Base-by-base conservation (phyloP, 2,888 invertebrate species). In the Nomada goodeniana region DNA sequence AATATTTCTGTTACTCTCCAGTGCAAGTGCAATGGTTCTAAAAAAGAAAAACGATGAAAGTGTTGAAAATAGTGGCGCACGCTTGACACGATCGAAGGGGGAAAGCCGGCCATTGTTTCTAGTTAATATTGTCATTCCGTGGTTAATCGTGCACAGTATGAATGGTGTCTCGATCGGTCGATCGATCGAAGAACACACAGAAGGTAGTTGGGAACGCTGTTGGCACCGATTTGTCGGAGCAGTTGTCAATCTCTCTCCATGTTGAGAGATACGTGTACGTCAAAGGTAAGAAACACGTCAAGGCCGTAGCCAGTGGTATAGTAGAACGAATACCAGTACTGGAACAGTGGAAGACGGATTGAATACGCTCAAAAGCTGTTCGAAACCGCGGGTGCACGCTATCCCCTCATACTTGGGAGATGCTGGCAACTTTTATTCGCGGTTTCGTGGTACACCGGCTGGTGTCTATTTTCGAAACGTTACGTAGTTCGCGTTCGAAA, bases 191-290 rank as follows among this genome's bases (percentile, higher is more conserved):
- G 82, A 81, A 78, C 75, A 77, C 82, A 61, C 74, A 61, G 65
- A 67, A 80, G 80, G 75, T 65, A 82, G 88, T 82, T 88, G 83
- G 91, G 91, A 92, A 92, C 92, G 91, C 89, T 87, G 92, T 91
- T 92, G 92, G 91, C 92, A 92, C 92, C 85, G 76, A 87, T 87
- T 87, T 87, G 85, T 87, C 86, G 73, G 73, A 44, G 90, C 91
- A 78, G 91, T 91, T 90, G 90, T 90, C 92, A 92, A 92, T 93
- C 92, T 93, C 93, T 93, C 92, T 90, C 93, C 93, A 92, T 92
- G 92, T 93, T 93, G 87, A 92, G 92, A 88, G 83, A 83, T 80
- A 77, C 78, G 57, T 64, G 75, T 75, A 73, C 87, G 83, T 80
- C 86, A 86, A 87, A 86, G 88, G 80, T 84, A 86, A 81, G 87